phyloP scores from a whole-genome alignment of 2,888 invertebrate species.

The Drosophila lutescens region DNA sequence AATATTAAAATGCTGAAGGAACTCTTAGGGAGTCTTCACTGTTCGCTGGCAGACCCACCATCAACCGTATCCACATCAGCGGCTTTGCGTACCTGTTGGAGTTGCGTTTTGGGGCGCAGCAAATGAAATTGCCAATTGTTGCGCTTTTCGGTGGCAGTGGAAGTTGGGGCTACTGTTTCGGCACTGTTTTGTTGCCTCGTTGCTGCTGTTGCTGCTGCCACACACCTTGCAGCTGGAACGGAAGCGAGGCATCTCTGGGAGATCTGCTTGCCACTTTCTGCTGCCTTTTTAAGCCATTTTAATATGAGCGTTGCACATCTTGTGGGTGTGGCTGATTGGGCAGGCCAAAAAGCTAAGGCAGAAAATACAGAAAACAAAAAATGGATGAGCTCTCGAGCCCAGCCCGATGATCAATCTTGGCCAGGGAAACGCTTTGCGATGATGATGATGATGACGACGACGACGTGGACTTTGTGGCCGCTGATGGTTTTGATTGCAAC shows the following conservation, averaged over 20 bases:
- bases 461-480: slow-evolving; percentile 40
- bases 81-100: slow-evolving; percentile 66
- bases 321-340: slow-evolving; percentile 78
- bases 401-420: slow-evolving; percentile 72
- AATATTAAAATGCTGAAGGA: neutral
- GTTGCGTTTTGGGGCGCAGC: slow-evolving; percentile 68
- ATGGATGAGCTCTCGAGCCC: slow-evolving; percentile 66
- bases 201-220: slow-evolving; percentile 47
- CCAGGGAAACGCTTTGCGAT: slow-evolving; percentile 51
- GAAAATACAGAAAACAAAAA: slow-evolving; percentile 34
- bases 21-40: slow-evolving; percentile 10
- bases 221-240: slow-evolving; percentile 67
- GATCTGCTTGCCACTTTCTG: slow-evolving; percentile 51
- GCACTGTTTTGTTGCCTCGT: slow-evolving; percentile 31
- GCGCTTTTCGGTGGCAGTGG: slow-evolving; percentile 60
- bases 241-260: slow-evolving; percentile 58
- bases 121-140: slow-evolving; percentile 76
- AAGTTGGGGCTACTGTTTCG: slow-evolving; percentile 63
- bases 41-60: slow-evolving; percentile 27
- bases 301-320: slow-evolving; percentile 58
- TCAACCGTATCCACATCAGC: slow-evolving; percentile 18
- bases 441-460: slow-evolving; percentile 47
- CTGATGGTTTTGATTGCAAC: slow-evolving; percentile 57
- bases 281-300: slow-evolving; percentile 56
- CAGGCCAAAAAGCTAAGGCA: slow-evolving; percentile 24